Percentiles rank a stretch among this genome's conserved stretches.
These are phyloP conservation scores for Drosophila tanythrix DNA, from an alignment of 2,888 invertebrate genomes.

Conservation along the genomic window DNA sequence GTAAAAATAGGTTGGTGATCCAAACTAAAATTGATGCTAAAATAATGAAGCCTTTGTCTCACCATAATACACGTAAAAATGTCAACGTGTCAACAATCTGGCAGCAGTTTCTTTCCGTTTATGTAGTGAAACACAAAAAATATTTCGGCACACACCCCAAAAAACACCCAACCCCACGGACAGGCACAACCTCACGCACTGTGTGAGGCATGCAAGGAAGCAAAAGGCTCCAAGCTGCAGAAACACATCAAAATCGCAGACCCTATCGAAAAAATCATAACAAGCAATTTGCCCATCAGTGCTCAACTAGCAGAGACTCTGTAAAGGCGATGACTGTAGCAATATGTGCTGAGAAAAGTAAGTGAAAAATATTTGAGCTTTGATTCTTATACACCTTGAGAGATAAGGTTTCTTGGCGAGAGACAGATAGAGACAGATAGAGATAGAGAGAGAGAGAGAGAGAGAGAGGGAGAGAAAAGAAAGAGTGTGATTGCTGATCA, in stretches of 20 bases:
- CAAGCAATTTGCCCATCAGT: not conserved
- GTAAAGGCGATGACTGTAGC: not conserved
- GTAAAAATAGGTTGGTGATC: not conserved
- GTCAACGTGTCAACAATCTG: conserved; percentile 72
- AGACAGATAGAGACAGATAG: not conserved
- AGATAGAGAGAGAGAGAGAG: not conserved
- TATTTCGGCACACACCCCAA: conserved; percentile 33
- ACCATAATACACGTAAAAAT: conserved; percentile 63
- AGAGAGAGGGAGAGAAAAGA: not conserved
- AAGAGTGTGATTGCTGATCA: not conserved
- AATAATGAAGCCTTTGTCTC: conserved; percentile 6
- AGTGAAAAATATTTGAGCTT: not conserved
- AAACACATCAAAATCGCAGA: conserved; percentile 53
- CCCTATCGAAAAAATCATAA: conserved; percentile 19
- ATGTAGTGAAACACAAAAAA: conserved; percentile 55
- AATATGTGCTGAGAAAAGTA: not conserved
- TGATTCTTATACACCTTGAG: not conserved
- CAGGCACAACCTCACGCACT: conserved; percentile 11
- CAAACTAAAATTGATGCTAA: not conserved
- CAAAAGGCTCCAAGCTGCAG: conserved; percentile 44
- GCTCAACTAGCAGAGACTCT: conserved; percentile 1
- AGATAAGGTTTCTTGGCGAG: not conserved
- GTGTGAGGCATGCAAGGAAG: conserved; percentile 10
- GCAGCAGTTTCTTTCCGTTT: conserved; percentile 67
- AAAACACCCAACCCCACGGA: not conserved